Evolutionary conservation across 2,113 vertebrate species (phyloP).

Genomic region (Platysteira castanea): DNA sequence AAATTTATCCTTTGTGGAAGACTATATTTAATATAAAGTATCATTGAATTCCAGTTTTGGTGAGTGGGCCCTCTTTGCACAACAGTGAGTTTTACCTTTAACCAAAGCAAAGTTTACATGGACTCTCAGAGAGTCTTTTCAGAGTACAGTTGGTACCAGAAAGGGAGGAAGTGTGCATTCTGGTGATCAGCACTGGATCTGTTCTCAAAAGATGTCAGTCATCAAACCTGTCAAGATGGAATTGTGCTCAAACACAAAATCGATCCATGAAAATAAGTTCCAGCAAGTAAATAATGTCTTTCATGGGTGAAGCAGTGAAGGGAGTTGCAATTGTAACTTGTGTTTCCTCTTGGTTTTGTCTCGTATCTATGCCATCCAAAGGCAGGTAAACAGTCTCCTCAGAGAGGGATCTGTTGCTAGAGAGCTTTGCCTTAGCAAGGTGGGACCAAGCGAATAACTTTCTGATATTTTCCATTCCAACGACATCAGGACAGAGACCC

Average conservation of each 20-base stretch:
- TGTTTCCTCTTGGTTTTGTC: not conserved
- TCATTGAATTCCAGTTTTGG: not conserved
- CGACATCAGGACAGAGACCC: not conserved
- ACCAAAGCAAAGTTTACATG: not conserved
- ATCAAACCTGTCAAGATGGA: not conserved
- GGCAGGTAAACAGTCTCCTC: not conserved
- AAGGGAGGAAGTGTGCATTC: not conserved
- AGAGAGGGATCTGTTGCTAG: not conserved
- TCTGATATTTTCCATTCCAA: not conserved
- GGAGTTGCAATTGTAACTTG: not conserved
- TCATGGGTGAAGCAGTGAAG: not conserved
- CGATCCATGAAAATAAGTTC: not conserved
- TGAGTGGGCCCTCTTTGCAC: not conserved
- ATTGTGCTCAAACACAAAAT: not conserved
- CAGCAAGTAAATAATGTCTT: not conserved
- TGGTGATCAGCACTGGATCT: not conserved
- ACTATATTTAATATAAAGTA: not conserved
- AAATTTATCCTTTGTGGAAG: not conserved
- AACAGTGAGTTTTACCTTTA: not conserved
- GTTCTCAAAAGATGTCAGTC: not conserved
- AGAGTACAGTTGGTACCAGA: not conserved
- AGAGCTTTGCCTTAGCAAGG: not conserved
- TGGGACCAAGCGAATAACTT: not conserved
- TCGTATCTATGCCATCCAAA: not conserved
- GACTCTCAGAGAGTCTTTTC: not conserved